Base-by-base conservation (phyloP, 2,113 vertebrate species). In the Anthoscopus minutus region DNA sequence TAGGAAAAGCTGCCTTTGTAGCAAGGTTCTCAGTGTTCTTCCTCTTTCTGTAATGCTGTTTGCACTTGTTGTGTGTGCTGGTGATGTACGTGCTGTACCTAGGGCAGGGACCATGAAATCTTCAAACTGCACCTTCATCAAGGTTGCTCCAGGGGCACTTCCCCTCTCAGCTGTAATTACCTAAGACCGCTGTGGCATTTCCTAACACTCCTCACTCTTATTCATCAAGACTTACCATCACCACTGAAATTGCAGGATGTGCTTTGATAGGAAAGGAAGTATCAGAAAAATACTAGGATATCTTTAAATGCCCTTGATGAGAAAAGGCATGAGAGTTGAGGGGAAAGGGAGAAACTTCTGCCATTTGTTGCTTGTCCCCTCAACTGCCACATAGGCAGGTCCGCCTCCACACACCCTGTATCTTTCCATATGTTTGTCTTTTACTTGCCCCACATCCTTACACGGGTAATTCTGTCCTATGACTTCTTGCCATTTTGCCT, bases 161-260 rank as follows among this genome's bases (percentile, higher is more conserved):
- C n/a, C 71, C 10, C 60, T 86, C 64, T 45, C 47, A 45, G 25
- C 38, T 80, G 11, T 69, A 87, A 93, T 89, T 69, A 44, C 54
- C 71, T 58, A 21, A 77, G 30, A 58, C 50, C 0, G 0, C 73
- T 6, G 4, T 66, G 42, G 64, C 11, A 6, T 85, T 84, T 84
- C 88, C 90, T 66, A 57, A 54, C n/a, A 38, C 72, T 79, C 30
- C 72, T 86, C 56, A 13, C 78, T 79, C 58, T 38, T 61, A 21
- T 11, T 94, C 88, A 78, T 88, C 80, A 84, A 73, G 74, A 62
- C 9, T 78, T 54, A 35, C 56, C 42, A 38, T 81, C 70, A 40
- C 73, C 64, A 57, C 88, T 83, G 58, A 92, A 96, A 89, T 45
- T 81, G 56, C 86, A 94, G 86, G 84, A 93, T 92, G 50, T 88